phyloP scores from a whole-genome alignment of 2,797 vertebrate genomes.

The Etheostoma perlongum region DNA sequence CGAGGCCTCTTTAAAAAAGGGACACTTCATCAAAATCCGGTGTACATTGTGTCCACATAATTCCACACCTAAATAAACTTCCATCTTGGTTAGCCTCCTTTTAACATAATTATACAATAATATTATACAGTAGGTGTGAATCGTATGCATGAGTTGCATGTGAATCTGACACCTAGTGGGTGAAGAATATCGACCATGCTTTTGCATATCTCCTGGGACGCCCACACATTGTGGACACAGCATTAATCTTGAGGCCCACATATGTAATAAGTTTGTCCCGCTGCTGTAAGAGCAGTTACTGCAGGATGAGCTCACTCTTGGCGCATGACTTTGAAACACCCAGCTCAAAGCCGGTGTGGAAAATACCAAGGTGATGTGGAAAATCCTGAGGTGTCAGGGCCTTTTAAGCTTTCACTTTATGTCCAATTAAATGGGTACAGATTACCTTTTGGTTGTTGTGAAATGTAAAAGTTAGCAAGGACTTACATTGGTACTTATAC shows the following conservation, averaged over 20 bases:
- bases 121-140: constrained; percentile 26
- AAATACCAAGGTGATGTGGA: constrained; percentile 49
- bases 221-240: constrained; percentile 54
- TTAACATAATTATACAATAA: constrained; percentile 22
- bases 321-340: constrained; percentile 55
- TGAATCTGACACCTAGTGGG: constrained; percentile 53
- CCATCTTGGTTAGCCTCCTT: not conserved
- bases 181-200: constrained; percentile 56
- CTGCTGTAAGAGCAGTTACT: constrained; percentile 26
- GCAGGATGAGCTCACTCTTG: constrained; percentile 60
- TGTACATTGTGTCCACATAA: not conserved
- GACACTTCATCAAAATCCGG: constrained; percentile 8
- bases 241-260: constrained; percentile 67
- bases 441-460: constrained; percentile 8
- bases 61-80: not conserved
- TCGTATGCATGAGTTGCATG: constrained; percentile 45
- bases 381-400: constrained; percentile 35
- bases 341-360: constrained; percentile 4
- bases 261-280: constrained; percentile 49
- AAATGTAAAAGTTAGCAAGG: not conserved
- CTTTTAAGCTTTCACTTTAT: constrained; percentile 38
- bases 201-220: constrained; percentile 48
- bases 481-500: not conserved
- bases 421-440: constrained; percentile 26
- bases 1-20: constrained; percentile 16